Evolutionary conservation across 2,888 invertebrate species (phyloP), one percentile per base, ranked within the genome.

Genomic region (Sussaba pulchella): DNA sequence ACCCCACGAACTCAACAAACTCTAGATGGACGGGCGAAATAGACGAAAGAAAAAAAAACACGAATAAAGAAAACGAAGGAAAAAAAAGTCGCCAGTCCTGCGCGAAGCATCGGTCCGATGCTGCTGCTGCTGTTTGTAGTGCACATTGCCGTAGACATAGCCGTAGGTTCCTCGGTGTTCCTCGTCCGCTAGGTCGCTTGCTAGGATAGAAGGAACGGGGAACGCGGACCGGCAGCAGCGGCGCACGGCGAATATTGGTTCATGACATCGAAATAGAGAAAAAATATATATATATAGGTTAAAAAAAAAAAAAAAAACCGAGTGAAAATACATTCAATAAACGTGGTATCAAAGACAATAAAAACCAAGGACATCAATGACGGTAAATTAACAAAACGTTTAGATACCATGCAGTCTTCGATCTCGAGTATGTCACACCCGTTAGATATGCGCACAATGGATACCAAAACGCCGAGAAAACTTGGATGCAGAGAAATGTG

Each of bases 41-140:
- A 31, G 24, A 36, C 17, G 21, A 19, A 41, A 21, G 47, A 26
- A 31, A 6, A 6, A 31, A 31, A 31, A 31, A 31, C 4, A 31
- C 4, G 6, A 6, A 31, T 6, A 70, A 26, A 47, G 31, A 63
- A n/a, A 31, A 54, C 52, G 64, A 36, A 74, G 64, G 71, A 71
- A 67, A 67, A 61, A 81, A 70, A 72, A 69, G 75, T 70, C 81
- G 79, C 70, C 79, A 71, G 75, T 71, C 79, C 71, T 80, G 79
- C 75, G 80, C 71, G 72, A 19, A 63, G 64, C 70, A 70, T 47
- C 63, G 57, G 21, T 63, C 70, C 57, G 63, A 36, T 61, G 50
- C 66, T 72, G 54, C 21, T 31, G 52, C 45, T 66, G 19, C 64
- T 74, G 45, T 14, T 50, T 69, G 64, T 70, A 61, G 63, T 50